Evolutionary conservation across 2,797 vertebrate genomes (phyloP), one percentile per base, ranked within the genome.

Genomic region (Cryptoblepharus egeriae): DNA sequence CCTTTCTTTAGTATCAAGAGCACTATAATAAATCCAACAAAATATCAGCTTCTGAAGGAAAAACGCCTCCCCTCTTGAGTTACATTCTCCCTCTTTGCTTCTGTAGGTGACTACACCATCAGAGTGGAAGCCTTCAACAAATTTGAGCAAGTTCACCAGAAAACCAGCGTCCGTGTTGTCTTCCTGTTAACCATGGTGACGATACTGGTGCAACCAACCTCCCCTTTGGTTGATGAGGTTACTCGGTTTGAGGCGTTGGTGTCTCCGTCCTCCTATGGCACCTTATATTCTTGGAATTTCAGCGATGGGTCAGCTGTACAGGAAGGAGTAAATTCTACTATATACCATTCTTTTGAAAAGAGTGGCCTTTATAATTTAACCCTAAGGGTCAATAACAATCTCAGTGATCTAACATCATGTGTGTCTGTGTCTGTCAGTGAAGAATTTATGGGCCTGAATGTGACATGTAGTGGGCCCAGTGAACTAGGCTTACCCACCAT

Each of bases 261-360:
- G 13, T 80, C 90, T 68, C 96, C 96, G 1, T 91, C 93, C 5
- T 10, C 75, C 22, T 77, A 84, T 3, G 86, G 84, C 22, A 74
- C 94, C 1, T 5, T 91, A 63, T 96, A 95, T 83, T 93, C 72
- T 0, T 97, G 96, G 96, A 89, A 95, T 80, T 96, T 97, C 81
- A 93, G 90, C 0, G 95, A 96, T 11, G 81, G 88, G 32, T 93
- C 95, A 13, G 30, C 84, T n/a, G 28, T 80, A 35, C 45, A 91
- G 39, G 89, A 82, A 58, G 89, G 86, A 42, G 5, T n/a, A 49
- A 26, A 92, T 15, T 39, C 3, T n/a, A 87, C 85, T 77, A 88
- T 94, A 73, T 80, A 6, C 28, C 94, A 93, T 65, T 73, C 63
- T 28, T 96, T 95, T 89, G 78, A 22, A 61, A 89, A 82, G n/a